phyloP scores from a whole-genome alignment of 2,113 vertebrate species.

The Cervus canadensis region DNA sequence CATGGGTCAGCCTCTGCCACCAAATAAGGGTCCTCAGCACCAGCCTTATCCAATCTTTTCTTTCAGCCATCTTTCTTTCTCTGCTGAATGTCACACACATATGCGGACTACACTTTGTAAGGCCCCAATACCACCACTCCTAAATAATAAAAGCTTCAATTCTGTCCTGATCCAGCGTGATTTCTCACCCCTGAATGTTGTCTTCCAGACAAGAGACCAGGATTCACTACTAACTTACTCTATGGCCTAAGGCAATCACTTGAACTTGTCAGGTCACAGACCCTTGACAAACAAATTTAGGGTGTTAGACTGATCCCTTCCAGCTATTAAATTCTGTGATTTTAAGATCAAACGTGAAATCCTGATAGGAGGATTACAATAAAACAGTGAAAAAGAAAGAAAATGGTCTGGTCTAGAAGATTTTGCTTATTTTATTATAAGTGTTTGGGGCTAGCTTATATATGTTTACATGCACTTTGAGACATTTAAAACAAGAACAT shows the following conservation, averaged over 20 bases:
- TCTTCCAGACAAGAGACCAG: constrained; percentile 10
- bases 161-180: neutral
- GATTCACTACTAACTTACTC: neutral
- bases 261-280: constrained; percentile 48
- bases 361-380: constrained; percentile 47
- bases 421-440: constrained; percentile 53
- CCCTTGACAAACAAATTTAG: constrained; percentile 45
- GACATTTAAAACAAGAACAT: constrained; percentile 63
- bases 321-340: constrained; percentile 54
- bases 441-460: constrained; percentile 38
- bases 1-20: neutral
- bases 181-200: constrained; percentile 33
- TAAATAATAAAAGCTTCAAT: neutral
- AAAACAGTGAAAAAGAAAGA: constrained; percentile 57
- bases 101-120: neutral
- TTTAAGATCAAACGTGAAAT: constrained; percentile 67
- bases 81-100: neutral
- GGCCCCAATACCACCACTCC: neutral
- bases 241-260: constrained; percentile 38
- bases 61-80: neutral
- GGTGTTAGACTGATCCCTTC: constrained; percentile 24
- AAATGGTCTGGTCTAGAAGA: constrained; percentile 44
- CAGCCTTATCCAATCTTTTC: neutral
- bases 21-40: neutral
- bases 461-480: constrained; percentile 63